A percentile compares a stretch with the other conserved stretches of the same genome.
These are phyloP conservation scores for Acrobasis repandana DNA, from an alignment of 2,888 invertebrate species.

Conservation along the genomic window DNA sequence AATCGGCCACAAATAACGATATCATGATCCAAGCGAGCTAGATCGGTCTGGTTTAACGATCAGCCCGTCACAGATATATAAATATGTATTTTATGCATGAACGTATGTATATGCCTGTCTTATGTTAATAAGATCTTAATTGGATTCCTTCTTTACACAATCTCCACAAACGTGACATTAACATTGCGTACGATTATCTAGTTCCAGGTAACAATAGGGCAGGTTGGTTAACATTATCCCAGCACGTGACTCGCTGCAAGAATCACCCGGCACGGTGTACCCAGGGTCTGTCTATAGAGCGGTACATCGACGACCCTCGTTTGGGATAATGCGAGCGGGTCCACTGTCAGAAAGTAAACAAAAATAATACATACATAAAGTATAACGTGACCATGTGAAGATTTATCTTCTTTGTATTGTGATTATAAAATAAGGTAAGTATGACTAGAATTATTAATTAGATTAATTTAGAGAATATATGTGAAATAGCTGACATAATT, in stretches of 20 bases:
- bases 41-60: too few relatives aligned
- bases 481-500: too few relatives aligned
- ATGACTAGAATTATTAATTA: too few relatives aligned
- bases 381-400: not conserved
- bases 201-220: slow-evolving; percentile 36
- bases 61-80: too few relatives aligned
- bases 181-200: slow-evolving; percentile 29
- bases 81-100: too few relatives aligned
- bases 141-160: not conserved
- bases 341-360: slow-evolving; percentile 23
- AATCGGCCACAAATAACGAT: too few relatives aligned
- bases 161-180: slow-evolving; percentile 3
- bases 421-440: too few relatives aligned
- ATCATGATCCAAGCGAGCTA: too few relatives aligned
- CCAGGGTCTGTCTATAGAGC: slow-evolving; percentile 18
- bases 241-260: slow-evolving; percentile 41
- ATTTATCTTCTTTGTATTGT: too few relatives aligned
- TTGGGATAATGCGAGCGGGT: slow-evolving; percentile 30
- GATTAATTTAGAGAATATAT: too few relatives aligned
- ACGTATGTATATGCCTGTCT: too few relatives aligned
- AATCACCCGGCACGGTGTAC: slow-evolving; percentile 34
- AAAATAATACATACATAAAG: not conserved
- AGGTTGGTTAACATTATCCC: slow-evolving; percentile 39
- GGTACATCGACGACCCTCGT: slow-evolving; percentile 30
- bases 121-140: too few relatives aligned